Conservation (phyloP, 2,797 vertebrate species). For the Xenopus petersii region DNA sequence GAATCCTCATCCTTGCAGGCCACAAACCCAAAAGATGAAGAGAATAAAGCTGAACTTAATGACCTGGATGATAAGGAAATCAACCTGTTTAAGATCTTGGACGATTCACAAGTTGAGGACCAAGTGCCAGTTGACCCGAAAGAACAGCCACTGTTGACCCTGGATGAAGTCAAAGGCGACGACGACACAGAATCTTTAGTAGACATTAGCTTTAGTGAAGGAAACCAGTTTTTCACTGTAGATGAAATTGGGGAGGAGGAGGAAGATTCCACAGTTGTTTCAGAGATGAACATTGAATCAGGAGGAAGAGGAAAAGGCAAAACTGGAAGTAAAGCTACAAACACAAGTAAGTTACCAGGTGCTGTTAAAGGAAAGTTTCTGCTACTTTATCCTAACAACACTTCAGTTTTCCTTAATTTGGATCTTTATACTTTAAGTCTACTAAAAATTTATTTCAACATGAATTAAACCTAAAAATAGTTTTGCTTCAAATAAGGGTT, state of each 20-base stretch:
- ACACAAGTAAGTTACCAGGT: neutral
- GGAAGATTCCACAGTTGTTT: conserved; percentile 50
- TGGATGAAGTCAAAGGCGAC: conserved; percentile 76
- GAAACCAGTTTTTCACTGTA: conserved; percentile 76
- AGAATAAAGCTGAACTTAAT: conserved; percentile 34
- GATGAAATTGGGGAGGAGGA: conserved; percentile 83
- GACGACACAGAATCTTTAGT: conserved; percentile 68
- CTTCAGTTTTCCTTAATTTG: too few species aligned
- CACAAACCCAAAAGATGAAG: conserved; percentile 40
- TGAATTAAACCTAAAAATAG: too few species aligned
- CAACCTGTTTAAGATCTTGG: conserved; percentile 52
- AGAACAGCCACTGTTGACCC: conserved; percentile 68
- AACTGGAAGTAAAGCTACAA: neutral
- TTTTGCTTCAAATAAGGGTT: too few species aligned
- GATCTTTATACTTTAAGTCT: too few species aligned
- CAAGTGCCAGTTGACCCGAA: conserved; percentile 62
- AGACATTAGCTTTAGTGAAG: conserved; percentile 68
- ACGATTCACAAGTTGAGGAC: conserved; percentile 63
- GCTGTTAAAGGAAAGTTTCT: neutral
- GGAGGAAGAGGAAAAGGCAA: neutral
- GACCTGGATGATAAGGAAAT: conserved; percentile 20
- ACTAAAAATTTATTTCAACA: too few species aligned
- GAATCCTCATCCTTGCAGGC: conserved; percentile 48
- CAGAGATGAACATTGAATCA: neutral
- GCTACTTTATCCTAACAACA: too few species aligned